Percentiles rank a stretch among this genome's conserved stretches.
phyloP scores from a whole-genome alignment of 92 coral and sea anemone species.

The Palythoa grandiflora region DNA sequence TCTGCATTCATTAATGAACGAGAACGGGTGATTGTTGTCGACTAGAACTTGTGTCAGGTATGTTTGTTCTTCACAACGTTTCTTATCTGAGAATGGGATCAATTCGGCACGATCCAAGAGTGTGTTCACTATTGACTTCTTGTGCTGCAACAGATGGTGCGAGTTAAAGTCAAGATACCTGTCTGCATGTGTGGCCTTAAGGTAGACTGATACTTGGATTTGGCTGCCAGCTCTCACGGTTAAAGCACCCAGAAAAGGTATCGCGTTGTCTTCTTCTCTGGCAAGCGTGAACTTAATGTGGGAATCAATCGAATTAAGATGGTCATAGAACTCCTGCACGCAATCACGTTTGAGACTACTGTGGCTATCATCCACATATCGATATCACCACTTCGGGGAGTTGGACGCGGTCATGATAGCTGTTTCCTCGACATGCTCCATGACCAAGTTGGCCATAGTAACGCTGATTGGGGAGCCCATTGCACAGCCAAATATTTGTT shows the following conservation, averaged over 20 bases:
- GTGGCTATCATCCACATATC: neutral
- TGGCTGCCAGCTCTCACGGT: neutral
- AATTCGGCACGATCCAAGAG: neutral
- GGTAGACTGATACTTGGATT: neutral
- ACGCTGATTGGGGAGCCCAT: neutral
- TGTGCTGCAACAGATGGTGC: neutral
- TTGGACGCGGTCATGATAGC: neutral
- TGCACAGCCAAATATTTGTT: neutral
- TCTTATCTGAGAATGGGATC: neutral
- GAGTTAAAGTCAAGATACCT: constrained; percentile 11
- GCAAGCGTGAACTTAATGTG: neutral
- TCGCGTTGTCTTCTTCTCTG: neutral
- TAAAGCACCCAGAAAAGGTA: neutral
- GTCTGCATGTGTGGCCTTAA: neutral
- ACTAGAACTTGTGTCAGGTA: neutral
- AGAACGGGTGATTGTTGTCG: neutral
- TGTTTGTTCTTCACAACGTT: neutral
- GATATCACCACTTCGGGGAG: neutral
- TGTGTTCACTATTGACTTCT: neutral
- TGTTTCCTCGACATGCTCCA: neutral
- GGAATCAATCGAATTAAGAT: neutral
- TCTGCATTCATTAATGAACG: too few species aligned
- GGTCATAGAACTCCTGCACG: neutral
- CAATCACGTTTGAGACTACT: neutral
- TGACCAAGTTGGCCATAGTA: neutral